Base-by-base conservation (phyloP, 2,888 invertebrate genomes). In the Cheilosia impressa region DNA sequence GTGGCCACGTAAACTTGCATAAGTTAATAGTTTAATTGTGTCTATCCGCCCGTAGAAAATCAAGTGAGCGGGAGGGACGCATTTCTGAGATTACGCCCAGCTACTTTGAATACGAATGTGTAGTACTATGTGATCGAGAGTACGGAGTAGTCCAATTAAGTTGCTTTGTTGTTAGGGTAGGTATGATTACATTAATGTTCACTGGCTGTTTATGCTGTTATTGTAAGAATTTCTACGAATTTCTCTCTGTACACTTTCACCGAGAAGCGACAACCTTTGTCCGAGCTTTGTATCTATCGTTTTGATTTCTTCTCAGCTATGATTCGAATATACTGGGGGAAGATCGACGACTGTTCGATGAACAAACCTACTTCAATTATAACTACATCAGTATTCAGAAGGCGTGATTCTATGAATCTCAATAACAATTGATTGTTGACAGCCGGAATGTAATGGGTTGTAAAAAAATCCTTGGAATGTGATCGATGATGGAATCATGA, bases 21-120 rank as follows among this genome's bases (percentile, higher is more conserved):
- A 85, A 77, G 80, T 85, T 85, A 81, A 85, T 81, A 85, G 81
- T 81, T 85, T 85, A 85, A 85, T 85, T 85, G 85, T 81, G 85
- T 71, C 68, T 85, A 85, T 85, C 85, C 85, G 85, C 85, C 81
- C 72, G 60, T 81, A 76, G 55, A 43, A 80, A 58, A 66, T 6
- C 52, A 65, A 75, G 45, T 75, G 50, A 76, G 69, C 65, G 65
- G 55, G 75, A 65, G 69, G 52, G 68, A 83, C 73, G 78, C 62
- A 79, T 52, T 38, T 68, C 52, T 83, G 50, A 75, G 50, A 66
- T 55, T 34, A 73, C 52, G 63, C 24, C 19, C 45, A 47, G 47
- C 57, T 50, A 41, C 34, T 55, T 65, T 65, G 58, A 65, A 65
- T 50, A 53, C 22, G 17, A 13, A 19, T 52, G 19, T 19, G 22